phyloP scores from a whole-genome alignment of 2,113 vertebrate genomes.

The Xyrauchen texanus region DNA sequence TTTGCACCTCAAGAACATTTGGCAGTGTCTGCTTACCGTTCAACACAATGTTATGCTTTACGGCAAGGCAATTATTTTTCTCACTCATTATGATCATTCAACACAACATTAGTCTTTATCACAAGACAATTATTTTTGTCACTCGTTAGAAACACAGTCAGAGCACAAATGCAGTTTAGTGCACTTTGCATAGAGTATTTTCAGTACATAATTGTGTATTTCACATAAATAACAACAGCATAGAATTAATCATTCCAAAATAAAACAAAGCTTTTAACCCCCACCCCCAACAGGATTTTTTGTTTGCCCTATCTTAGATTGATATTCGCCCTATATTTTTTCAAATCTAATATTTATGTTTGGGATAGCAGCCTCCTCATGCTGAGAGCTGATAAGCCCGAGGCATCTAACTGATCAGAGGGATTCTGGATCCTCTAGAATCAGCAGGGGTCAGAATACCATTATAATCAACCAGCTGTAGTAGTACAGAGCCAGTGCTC shows the following conservation, averaged over 20 bases:
- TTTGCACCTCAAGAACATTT: conserved; percentile 12
- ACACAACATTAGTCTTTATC: conserved; percentile 12
- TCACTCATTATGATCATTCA: conserved; percentile 19
- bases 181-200: background rate
- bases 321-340: conserved; percentile 36
- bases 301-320: conserved; percentile 6
- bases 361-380: conserved; percentile 30
- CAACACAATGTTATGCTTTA: background rate
- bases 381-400: conserved; percentile 45
- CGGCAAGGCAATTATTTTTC: conserved; percentile 13
- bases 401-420: conserved; percentile 50
- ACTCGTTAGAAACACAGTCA: background rate
- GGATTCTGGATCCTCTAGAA: conserved; percentile 48
- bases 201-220: background rate
- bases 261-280: background rate
- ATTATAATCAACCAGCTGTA: conserved; percentile 54
- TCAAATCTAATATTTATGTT: conserved; percentile 54
- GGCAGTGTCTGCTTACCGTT: conserved; percentile 1
- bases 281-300: background rate
- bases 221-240: background rate
- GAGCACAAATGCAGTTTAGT: background rate
- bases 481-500: conserved; percentile 18
- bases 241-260: background rate
- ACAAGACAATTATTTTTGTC: background rate
- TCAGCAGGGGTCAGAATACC: conserved; percentile 57